Conservation (phyloP, 2,797 vertebrate genomes). For the Xyrichtys novacula region DNA sequence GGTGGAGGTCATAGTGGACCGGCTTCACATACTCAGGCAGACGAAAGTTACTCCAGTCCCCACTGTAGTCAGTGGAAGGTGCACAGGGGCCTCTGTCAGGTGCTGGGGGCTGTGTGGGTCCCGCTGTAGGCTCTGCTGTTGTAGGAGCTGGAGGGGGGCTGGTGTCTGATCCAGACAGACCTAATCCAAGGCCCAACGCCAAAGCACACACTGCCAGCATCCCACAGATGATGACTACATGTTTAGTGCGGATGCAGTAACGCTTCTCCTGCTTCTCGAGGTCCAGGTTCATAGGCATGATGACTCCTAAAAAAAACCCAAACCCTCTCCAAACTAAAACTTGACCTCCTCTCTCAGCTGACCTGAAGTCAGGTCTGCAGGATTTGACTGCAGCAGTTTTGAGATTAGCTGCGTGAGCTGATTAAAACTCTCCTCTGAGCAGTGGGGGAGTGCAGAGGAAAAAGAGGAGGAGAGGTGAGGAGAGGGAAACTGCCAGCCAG, state of each 20-base stretch:
- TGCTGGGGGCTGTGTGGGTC: slow-evolving; percentile 38
- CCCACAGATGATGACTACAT: slow-evolving; percentile 87
- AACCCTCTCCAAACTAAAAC: neutral
- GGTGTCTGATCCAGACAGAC: slow-evolving; percentile 81
- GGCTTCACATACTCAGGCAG: slow-evolving; percentile 88
- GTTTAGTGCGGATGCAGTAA: slow-evolving; percentile 88
- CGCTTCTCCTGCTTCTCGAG: slow-evolving; percentile 80
- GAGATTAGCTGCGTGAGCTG: slow-evolving; percentile 33
- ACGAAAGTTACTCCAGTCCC: slow-evolving; percentile 90
- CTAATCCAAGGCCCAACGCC: slow-evolving; percentile 91
- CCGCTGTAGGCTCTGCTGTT: slow-evolving; percentile 42
- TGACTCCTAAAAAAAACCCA: slow-evolving; percentile 3
- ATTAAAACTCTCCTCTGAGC: slow-evolving; percentile 36
- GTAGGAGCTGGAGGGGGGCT: slow-evolving; percentile 2
- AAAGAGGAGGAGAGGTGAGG: slow-evolving; percentile 42
- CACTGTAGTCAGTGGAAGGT: slow-evolving; percentile 79
- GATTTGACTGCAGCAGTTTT: slow-evolving; percentile 13
- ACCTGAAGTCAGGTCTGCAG: slow-evolving; percentile 42
- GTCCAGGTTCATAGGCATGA: slow-evolving; percentile 82
- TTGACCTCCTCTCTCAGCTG: slow-evolving; percentile 8
- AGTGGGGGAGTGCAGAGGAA: slow-evolving; percentile 54
- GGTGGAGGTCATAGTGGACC: slow-evolving; percentile 90
- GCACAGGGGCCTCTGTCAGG: slow-evolving; percentile 78
- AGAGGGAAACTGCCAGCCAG: slow-evolving; percentile 31
- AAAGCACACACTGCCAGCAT: slow-evolving; percentile 85